Conservation (phyloP, 30 jellyfish, hydroid and myxozoan species). For the Chrysaora quinquecirrha region DNA sequence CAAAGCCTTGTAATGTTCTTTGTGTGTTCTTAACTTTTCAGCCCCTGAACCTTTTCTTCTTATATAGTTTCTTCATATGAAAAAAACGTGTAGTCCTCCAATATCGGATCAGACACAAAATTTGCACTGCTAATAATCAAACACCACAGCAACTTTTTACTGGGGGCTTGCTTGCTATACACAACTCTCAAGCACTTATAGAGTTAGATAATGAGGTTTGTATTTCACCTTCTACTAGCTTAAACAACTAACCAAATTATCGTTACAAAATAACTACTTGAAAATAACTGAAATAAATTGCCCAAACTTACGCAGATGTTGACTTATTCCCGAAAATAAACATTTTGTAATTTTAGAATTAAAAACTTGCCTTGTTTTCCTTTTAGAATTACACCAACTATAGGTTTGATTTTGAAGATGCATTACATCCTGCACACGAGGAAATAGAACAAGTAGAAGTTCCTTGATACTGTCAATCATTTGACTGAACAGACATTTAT, state of each 20-base stretch:
- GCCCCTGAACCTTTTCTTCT: no score
- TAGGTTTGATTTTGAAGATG: neutral
- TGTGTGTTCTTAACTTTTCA: no score
- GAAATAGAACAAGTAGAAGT: neutral
- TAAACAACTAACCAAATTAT: neutral
- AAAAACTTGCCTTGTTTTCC: neutral
- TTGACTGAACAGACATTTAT: neutral
- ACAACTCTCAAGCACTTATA: neutral
- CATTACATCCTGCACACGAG: neutral
- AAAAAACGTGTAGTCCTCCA: no score
- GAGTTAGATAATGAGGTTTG: neutral
- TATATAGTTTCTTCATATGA: no score
- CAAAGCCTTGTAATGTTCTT: no score
- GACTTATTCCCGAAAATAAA: neutral
- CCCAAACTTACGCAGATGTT: neutral
- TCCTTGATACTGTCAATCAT: neutral
- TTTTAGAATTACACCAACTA: neutral
- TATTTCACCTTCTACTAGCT: neutral
- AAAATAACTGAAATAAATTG: neutral
- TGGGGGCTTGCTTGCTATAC: neutral
- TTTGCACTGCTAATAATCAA: constrained; percentile 4
- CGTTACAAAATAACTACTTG: neutral
- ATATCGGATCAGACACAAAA: constrained; percentile 46
- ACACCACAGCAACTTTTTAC: neutral
- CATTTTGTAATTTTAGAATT: neutral